A percentile compares a stretch with the other conserved stretches of the same genome.
phyloP scores from a whole-genome alignment of 2,888 invertebrate species.

The Nebria brevicollis region DNA sequence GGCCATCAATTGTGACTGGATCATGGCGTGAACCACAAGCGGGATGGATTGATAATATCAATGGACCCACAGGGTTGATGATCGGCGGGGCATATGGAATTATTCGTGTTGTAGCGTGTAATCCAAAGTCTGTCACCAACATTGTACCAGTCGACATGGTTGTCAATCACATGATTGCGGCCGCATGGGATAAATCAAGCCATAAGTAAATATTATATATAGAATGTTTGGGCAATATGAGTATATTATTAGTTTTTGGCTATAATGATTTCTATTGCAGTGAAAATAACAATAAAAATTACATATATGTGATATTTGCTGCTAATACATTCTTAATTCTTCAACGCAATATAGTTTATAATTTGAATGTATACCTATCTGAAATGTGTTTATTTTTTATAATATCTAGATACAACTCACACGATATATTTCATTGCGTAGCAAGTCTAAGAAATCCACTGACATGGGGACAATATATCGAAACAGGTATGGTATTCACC shows the following conservation, averaged over 20 bases:
- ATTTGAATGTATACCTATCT: no score
- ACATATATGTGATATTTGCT: neutral
- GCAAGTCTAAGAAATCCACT: constrained; percentile 82
- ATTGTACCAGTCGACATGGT: constrained; percentile 64
- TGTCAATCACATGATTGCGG: constrained; percentile 62
- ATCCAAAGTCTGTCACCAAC: constrained; percentile 56
- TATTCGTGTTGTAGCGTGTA: constrained; percentile 60
- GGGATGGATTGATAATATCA: constrained; percentile 78
- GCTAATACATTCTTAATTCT: neutral
- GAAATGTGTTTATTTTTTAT: neutral
- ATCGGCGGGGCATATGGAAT: constrained; percentile 70
- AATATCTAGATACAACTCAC: neutral
- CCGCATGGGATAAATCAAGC: constrained; percentile 56
- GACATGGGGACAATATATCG: constrained; percentile 76
- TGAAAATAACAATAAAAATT: neutral
- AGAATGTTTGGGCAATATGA: no score
- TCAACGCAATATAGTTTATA: no score
- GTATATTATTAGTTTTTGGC: neutral
- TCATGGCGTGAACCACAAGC: constrained; percentile 65
- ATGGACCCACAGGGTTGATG: constrained; percentile 66
- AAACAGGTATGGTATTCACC: constrained; percentile 67
- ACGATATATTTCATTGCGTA: constrained; percentile 80
- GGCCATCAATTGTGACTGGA: constrained; percentile 74
- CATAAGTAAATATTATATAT: neutral
- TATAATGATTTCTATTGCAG: neutral